A percentile compares a stretch with the other conserved stretches of the same genome.
phyloP scores from a whole-genome alignment of 2,113 vertebrate species.

The Bagarius yarrelli region DNA sequence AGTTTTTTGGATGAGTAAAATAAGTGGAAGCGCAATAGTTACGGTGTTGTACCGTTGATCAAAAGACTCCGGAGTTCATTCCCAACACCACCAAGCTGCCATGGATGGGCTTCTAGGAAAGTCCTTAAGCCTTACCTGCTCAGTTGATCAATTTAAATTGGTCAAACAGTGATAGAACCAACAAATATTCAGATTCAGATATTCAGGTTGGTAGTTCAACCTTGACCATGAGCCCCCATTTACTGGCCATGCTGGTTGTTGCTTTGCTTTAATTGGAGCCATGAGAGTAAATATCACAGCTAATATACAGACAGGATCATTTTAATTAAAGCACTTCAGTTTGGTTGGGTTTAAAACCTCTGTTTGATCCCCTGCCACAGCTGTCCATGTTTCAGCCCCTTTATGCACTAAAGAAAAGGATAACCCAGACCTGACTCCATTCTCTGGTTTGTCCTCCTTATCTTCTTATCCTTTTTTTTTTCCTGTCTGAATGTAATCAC shows the following conservation, averaged over 20 bases:
- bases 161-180: no score
- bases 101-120: no score
- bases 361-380: not conserved
- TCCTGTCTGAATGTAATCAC: not conserved
- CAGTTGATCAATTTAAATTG: no score
- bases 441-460: not conserved
- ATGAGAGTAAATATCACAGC: not conserved
- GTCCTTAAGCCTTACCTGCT: no score
- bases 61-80: no score
- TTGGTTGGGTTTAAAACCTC: constrained; percentile 16
- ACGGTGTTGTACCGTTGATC: no score
- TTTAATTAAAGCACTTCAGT: not conserved
- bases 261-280: not conserved
- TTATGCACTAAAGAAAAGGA: constrained; percentile 6
- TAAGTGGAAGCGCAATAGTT: no score
- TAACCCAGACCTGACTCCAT: constrained; percentile 6
- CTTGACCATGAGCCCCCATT: no score
- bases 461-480: not conserved
- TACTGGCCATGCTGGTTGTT: not conserved
- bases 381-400: no score
- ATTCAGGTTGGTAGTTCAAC: no score
- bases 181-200: no score
- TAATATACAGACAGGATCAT: not conserved
- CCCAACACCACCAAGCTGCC: no score
- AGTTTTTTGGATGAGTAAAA: not conserved